These are phyloP conservation scores for Drosophila tsacasi DNA, from an alignment of 1,140 invertebrate species.

Conservation along the genomic window DNA sequence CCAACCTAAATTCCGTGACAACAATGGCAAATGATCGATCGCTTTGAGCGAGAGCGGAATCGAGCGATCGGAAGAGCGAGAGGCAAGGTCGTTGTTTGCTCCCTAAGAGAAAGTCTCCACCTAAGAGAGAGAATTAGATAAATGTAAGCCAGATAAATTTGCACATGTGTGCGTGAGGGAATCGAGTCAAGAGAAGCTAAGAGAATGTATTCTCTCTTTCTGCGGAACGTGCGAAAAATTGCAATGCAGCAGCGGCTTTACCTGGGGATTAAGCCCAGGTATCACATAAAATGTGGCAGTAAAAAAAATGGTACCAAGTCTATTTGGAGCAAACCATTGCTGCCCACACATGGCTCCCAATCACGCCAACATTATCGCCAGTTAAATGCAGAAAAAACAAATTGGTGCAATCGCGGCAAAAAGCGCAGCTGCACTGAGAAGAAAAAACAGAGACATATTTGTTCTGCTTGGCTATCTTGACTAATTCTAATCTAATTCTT, in stretches of 20 bases:
- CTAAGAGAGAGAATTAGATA: conserved; percentile 23
- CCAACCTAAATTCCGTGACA: conserved; percentile 79
- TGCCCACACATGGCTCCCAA: conserved; percentile 25
- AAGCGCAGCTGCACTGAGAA: conserved; percentile 18
- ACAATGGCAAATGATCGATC: conserved; percentile 76
- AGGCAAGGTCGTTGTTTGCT: conserved; percentile 70
- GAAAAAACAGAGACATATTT: conserved; percentile 7
- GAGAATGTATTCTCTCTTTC: conserved; percentile 1
- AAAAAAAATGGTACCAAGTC: conserved; percentile 36
- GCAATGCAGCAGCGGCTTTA: conserved; percentile 55
- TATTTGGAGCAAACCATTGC: conserved; percentile 39
- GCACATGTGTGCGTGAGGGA: neutral
- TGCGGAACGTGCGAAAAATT: conserved; percentile 70
- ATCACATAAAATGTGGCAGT: conserved; percentile 42
- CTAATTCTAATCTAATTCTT: neutral
- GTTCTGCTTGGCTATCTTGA: neutral
- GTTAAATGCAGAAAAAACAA: conserved; percentile 37
- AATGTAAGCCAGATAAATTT: conserved; percentile 25
- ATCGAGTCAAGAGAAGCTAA: conserved; percentile 11
- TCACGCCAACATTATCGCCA: conserved; percentile 29
- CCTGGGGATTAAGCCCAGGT: conserved; percentile 27
- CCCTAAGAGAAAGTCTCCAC: conserved; percentile 19
- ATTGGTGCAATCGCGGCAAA: conserved; percentile 25
- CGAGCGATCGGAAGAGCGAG: conserved; percentile 13
- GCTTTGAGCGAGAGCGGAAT: conserved; percentile 11